These are phyloP conservation scores for Antennarius maculatus DNA, from an alignment of 2,797 vertebrate genomes.

Conservation along the genomic window DNA sequence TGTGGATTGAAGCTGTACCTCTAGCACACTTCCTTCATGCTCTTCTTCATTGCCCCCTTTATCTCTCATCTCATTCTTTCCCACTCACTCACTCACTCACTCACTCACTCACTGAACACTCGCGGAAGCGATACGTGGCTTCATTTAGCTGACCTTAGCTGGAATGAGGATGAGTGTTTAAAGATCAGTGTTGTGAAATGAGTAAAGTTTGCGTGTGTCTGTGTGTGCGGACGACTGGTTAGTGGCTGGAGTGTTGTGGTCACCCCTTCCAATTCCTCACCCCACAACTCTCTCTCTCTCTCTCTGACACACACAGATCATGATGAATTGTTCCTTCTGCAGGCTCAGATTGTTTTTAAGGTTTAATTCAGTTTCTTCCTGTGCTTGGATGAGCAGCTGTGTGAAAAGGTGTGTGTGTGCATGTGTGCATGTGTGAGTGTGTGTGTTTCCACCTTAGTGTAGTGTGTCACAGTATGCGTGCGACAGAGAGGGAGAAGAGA, in stretches of 20 bases:
- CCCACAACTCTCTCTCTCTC: slow-evolving; percentile 4
- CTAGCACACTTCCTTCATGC: slow-evolving; percentile 18
- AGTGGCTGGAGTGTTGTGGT: slow-evolving; percentile 77
- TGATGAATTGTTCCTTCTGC: slow-evolving; percentile 98
- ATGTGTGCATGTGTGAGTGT: slow-evolving; percentile 29
- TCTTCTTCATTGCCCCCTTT: neutral
- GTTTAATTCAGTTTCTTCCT: slow-evolving; percentile 99
- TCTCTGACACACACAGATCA: slow-evolving; percentile 88
- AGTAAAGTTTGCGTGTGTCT: slow-evolving; percentile 38
- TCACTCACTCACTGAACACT: slow-evolving; percentile 20
- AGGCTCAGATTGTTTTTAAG: slow-evolving; percentile 99
- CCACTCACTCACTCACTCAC: slow-evolving; percentile 21
- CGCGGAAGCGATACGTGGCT: slow-evolving; percentile 56
- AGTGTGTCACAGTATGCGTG: slow-evolving; percentile 54
- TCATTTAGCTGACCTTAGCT: slow-evolving; percentile 85
- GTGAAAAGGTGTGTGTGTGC: slow-evolving; percentile 39
- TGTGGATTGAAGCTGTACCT: slow-evolving; percentile 35
- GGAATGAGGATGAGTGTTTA: slow-evolving; percentile 83
- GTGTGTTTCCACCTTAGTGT: slow-evolving; percentile 64
- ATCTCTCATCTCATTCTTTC: slow-evolving; percentile 12
- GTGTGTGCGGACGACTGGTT: slow-evolving; percentile 72
- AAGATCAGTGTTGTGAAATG: slow-evolving; percentile 76
- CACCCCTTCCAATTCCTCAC: slow-evolving; percentile 61
- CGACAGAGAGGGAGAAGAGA: slow-evolving; percentile 26
- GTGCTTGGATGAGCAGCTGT: slow-evolving; percentile 98